A percentile compares a stretch with the other conserved stretches of the same genome.
phyloP scores from a whole-genome alignment of 2,797 vertebrate species.

The Tolypeutes matacus region DNA sequence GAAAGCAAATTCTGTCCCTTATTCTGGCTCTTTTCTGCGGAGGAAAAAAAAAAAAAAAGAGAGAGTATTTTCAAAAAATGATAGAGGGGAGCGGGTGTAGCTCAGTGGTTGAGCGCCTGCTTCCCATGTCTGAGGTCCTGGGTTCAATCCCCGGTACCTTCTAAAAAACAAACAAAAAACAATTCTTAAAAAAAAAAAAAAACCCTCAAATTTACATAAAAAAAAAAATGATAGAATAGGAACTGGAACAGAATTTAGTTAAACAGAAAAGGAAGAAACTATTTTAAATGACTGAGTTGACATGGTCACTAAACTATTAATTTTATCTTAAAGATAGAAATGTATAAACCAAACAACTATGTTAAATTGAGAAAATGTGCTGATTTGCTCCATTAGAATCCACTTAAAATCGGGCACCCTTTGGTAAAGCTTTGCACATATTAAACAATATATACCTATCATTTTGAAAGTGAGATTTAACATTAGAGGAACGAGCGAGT shows the following conservation, averaged over 20 bases:
- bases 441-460: neutral
- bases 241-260: conserved; percentile 66
- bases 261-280: conserved; percentile 50
- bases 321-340: conserved; percentile 81
- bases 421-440: neutral
- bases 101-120: too few species aligned
- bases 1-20: conserved; percentile 71
- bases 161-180: too few species aligned
- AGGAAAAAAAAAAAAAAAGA: conserved; percentile 40
- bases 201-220: too few species aligned
- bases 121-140: too few species aligned
- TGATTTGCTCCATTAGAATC: conserved; percentile 75
- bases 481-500: neutral
- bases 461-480: neutral
- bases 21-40: conserved; percentile 43
- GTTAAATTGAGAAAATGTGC: conserved; percentile 73
- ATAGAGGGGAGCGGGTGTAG: too few species aligned
- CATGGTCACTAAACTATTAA: conserved; percentile 60
- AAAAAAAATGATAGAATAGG: conserved; percentile 60
- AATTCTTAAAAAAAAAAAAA: too few species aligned
- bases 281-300: conserved; percentile 73
- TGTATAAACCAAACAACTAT: conserved; percentile 71
- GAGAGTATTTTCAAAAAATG: neutral
- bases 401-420: conserved; percentile 64
- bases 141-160: too few species aligned